Base-by-base conservation (phyloP, 1,140 invertebrate species). In the Brachionus calyciflorus region DNA sequence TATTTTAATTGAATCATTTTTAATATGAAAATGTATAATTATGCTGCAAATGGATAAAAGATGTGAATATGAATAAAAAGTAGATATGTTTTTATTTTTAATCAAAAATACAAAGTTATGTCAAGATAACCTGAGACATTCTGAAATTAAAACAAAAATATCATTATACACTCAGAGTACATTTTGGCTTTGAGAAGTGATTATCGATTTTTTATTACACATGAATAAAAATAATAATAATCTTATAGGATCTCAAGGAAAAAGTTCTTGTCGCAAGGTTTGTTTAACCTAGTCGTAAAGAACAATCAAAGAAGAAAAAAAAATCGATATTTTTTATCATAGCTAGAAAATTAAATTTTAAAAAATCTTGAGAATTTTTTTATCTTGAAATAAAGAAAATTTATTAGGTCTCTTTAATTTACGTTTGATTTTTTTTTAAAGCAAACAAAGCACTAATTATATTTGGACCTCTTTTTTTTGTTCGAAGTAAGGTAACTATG, bases 141-240 rank as follows among this genome's bases (percentile, higher is more conserved):
- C 30, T 53, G 2, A 44, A 44, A 12, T 44, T 44, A 12, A 53
- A 53, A 24, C 28, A 55, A 12, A 30, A 28, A 55, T 26, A 55
- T n/a, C n/a, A n/a, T n/a, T n/a, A n/a, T n/a, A n/a, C n/a, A 55
- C 28, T 10, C 9, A 28, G 10, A 21, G 14, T 26, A 28, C 6
- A 0, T 28, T 30, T 28, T 28, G 26, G 17, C 17, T 4, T 9
- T 9, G 10, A 12, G 17, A 14, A 28, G 37, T 60, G 12, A 17
- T 60, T 60, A 60, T 60, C 55, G 55, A 60, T 60, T 60, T 49
- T 60, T 60, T 60, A 17, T 60, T 19, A 37, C n/a, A n/a, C n/a
- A n/a, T n/a, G n/a, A n/a, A n/a, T n/a, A n/a, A n/a, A n/a, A n/a
- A n/a, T n/a, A n/a, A n/a, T n/a, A n/a, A n/a, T n/a, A n/a, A n/a